Evolutionary conservation across 2,113 vertebrate genomes (phyloP).

Genomic region (Drymodes brunneopygia): DNA sequence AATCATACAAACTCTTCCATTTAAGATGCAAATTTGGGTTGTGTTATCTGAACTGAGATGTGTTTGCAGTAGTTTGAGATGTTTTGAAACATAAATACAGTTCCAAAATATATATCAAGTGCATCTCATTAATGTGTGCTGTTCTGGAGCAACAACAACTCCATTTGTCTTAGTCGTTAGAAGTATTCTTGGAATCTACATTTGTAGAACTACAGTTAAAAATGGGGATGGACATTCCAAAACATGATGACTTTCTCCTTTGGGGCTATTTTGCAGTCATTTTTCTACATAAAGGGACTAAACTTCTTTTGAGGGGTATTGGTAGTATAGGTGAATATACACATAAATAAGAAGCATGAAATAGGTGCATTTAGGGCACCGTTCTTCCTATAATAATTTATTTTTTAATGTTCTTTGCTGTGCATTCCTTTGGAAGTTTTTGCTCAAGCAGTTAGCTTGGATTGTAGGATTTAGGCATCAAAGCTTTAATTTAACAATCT

Average conservation of each 20-base stretch:
- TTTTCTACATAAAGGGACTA: neutral
- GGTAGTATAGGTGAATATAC: neutral
- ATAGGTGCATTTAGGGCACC: accelerated
- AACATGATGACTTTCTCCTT: neutral
- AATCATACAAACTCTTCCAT: neutral
- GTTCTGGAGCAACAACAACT: neutral
- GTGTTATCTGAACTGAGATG: neutral
- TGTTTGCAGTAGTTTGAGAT: neutral
- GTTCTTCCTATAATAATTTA: neutral
- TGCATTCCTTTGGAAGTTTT: neutral
- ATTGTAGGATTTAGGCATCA: neutral
- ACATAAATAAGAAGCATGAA: neutral
- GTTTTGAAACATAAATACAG: neutral
- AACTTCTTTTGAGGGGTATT: neutral
- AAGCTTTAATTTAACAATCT: neutral
- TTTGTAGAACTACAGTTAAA: neutral
- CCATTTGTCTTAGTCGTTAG: neutral
- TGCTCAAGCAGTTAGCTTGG: neutral
- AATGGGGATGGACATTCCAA: neutral
- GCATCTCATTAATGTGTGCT: neutral
- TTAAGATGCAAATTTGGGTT: neutral
- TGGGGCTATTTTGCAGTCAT: neutral
- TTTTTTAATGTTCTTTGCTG: neutral
- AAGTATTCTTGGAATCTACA: neutral
- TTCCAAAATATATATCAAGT: neutral